A percentile compares a stretch with the other conserved stretches of the same genome.
These are phyloP conservation scores for Electrophaes corylata DNA, from an alignment of 2,888 invertebrate species.

Conservation along the genomic window DNA sequence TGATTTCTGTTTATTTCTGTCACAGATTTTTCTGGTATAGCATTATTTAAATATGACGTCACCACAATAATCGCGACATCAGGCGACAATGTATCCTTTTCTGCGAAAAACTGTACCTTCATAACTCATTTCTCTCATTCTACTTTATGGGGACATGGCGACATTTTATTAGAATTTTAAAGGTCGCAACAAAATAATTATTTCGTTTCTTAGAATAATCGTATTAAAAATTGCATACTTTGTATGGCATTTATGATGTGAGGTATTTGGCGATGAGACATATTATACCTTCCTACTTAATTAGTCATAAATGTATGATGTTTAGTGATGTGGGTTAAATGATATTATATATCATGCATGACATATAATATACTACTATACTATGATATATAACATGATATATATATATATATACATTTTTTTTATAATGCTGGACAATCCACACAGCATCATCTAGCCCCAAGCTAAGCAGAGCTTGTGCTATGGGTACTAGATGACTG, in stretches of 20 bases:
- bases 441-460: no score
- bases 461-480: no score
- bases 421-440: no score
- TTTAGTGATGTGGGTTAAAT: conserved; percentile 14
- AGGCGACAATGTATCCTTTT: conserved; percentile 30
- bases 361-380: no score
- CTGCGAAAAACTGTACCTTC: conserved; percentile 29
- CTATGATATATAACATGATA: no score
- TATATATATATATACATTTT: no score
- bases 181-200: conserved; percentile 61
- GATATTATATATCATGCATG: no score
- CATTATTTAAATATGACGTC: conserved; percentile 1
- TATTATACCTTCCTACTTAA: conserved; percentile 14
- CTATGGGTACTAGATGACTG: no score
- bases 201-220: conserved; percentile 73
- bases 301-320: conserved; percentile 12
- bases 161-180: conserved; percentile 73
- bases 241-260: conserved; percentile 48
- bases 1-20: no score
- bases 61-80: conserved; percentile 15
- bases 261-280: conserved; percentile 37
- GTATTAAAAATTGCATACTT: conserved; percentile 62
- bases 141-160: conserved; percentile 70
- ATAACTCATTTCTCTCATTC: conserved; percentile 48
- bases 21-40: no score